Evolutionary conservation across 64 coral and sea anemone species (phyloP), one percentile per base, ranked within the genome.

Genomic region (Actinia tenebrosa): DNA sequence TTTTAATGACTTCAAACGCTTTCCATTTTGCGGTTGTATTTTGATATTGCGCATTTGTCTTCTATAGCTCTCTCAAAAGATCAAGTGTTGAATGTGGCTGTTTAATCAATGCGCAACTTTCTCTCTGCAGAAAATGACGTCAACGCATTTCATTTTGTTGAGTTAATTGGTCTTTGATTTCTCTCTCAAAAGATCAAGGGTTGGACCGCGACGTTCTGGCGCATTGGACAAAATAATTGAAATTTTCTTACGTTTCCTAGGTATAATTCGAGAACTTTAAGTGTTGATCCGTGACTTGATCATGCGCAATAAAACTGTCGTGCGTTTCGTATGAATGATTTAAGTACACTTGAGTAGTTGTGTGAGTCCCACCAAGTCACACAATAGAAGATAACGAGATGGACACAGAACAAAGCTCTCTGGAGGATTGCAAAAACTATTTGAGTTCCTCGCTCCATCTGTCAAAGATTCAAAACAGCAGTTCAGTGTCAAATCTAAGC

Each of bases 381-480:
- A 10, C 19, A 30, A 75, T n/a, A 4, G 0, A n/a, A 75, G 42
- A 42, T 1, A 14, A 75, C 69, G 26, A 30, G 6, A 13, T 27
- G 23, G 25, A 75, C 23, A 75, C 7, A 30, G 26, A 58, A 26
- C n/a, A 42, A n/a, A 75, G 26, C 23, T 75, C 69, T 75, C 69
- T 75, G 26, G 69, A 25, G 69, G 69, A 75, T 75, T 75, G 25
- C 13, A 25, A 75, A 75, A 42, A 75, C 22, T 75, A 75, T 75
- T 75, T 75, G 5, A 75, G 25, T 75, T 75, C 69, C 69, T 75
- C 23, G 69, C 69, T 27, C 69, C 37, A 23, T 69, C 64, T 69
- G 19, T 75, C 23, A 75, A 42, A 75, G 0, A 75, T 75, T 75
- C 69, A 75, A 75, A 75, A 75, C 69, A 75, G 69, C 69, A 75